These are phyloP conservation scores for Uloborus diversus DNA, from an alignment of 1,140 invertebrate genomes.

Conservation along the genomic window DNA sequence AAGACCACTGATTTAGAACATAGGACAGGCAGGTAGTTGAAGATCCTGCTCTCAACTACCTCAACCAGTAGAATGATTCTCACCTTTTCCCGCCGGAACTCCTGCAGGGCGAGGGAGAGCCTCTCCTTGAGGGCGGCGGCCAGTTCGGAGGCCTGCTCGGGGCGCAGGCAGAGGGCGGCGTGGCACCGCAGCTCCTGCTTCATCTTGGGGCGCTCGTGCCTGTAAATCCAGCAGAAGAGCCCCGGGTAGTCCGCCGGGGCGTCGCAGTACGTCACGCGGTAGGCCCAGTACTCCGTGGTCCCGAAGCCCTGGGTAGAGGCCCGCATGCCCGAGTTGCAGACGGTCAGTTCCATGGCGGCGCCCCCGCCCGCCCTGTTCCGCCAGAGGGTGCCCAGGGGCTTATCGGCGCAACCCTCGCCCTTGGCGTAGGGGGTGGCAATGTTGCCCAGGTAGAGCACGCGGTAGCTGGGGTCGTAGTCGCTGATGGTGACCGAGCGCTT, in stretches of 20 bases:
- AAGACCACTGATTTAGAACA: too few relatives aligned
- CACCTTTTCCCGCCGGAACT: constrained; percentile 90
- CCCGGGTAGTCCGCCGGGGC: constrained; percentile 81
- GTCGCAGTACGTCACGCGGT: constrained; percentile 92
- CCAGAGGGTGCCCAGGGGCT: constrained; percentile 94
- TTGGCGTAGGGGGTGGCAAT: constrained; percentile 98
- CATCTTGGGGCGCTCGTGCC: constrained; percentile 90
- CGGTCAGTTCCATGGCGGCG: constrained; percentile 85
- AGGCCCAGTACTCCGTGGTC: constrained; percentile 95
- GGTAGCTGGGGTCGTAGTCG: constrained; percentile 88
- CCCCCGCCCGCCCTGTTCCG: constrained; percentile 83
- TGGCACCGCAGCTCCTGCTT: constrained; percentile 97
- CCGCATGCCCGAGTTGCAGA: constrained; percentile 79
- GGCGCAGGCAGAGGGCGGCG: constrained; percentile 87
- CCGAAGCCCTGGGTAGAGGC: constrained; percentile 96
- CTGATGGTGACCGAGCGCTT: constrained; percentile 71
- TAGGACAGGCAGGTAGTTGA: too few relatives aligned
- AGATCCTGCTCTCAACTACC: too few relatives aligned
- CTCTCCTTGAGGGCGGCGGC: constrained; percentile 74
- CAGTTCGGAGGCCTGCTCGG: constrained; percentile 74
- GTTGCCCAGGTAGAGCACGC: constrained; percentile 95
- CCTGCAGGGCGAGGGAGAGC: constrained; percentile 84
- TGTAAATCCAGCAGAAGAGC: constrained; percentile 84
- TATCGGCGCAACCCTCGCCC: constrained; percentile 80
- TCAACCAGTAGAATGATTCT: too few relatives aligned